Evolutionary conservation across 2,113 vertebrate genomes (phyloP).

Genomic region (Miniopterus natalensis): DNA sequence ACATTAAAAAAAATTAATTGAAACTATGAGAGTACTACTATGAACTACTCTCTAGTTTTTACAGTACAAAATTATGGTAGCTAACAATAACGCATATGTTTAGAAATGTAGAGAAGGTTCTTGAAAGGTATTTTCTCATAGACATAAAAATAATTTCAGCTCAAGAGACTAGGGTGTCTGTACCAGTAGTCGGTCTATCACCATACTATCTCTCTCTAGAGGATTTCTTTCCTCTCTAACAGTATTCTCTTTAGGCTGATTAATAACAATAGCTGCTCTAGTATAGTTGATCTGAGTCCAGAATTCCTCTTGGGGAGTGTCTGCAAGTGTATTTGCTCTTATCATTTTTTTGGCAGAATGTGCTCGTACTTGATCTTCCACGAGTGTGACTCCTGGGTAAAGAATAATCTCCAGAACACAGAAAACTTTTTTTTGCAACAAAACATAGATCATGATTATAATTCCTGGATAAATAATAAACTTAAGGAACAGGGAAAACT

Average conservation of each 20-base stretch:
- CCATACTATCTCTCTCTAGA: neutral
- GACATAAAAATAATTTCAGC: neutral
- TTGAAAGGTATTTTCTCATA: slow-evolving; percentile 38
- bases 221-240: slow-evolving; percentile 48
- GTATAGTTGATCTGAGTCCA: slow-evolving; percentile 63
- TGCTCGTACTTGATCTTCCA: slow-evolving; percentile 53
- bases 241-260: slow-evolving; percentile 17
- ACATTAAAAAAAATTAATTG: neutral
- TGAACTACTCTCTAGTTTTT: neutral
- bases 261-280: slow-evolving; percentile 46
- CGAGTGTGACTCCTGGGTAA: slow-evolving; percentile 1
- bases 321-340: slow-evolving; percentile 44
- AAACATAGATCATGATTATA: neutral
- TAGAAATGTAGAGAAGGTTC: neutral
- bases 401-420: slow-evolving; percentile 20
- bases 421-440: slow-evolving; percentile 1
- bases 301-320: slow-evolving; percentile 41
- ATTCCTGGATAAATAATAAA: slow-evolving; percentile 20
- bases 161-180: neutral
- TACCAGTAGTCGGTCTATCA: slow-evolving; percentile 24
- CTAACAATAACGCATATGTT: neutral
- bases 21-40: neutral
- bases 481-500: neutral
- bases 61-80: neutral
- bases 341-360: slow-evolving; percentile 33